Evolutionary conservation across 2,797 vertebrate species (phyloP), one percentile per base, ranked within the genome.

Genomic region (Enteromius paludinosus): DNA sequence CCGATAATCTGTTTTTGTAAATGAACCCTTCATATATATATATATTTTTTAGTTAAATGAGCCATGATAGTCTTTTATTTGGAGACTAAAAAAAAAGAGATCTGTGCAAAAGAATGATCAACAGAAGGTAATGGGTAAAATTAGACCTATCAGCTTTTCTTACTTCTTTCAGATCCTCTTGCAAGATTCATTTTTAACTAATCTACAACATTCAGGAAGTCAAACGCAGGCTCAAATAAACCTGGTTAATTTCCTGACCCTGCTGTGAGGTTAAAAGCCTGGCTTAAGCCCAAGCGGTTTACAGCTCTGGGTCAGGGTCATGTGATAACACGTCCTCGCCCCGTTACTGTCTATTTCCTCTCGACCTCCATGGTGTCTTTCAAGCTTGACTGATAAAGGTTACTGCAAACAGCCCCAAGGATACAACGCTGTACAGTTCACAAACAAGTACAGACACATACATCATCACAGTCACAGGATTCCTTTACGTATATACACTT

Each of bases 361-460:
- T 25, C n/a, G 25, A 80, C 54, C 79, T 62, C 41, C 5, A 12
- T 18, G 28, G 38, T 38, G 54, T 72, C 79, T 78, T 78, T 69
- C 28, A 70, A 65, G 73, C 28, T n/a, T 69, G 62, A 61, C 72
- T 77, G 47, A 76, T 47, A 54, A 61, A 77, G 35, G 43, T 38
- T 33, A 25, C 17, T 12, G 30, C 43, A 41, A 77, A 80, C 54
- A 47, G 68, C 54, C 45, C 17, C 14, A 35, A 79, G 64, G 64
- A 54, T 52, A 54, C 1, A 41, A 54, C 28, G n/a, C 43, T 25
- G 33, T 65, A 38, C 64, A 49, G 18, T 35, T 61, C 70, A 35
- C 71, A 38, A 65, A 68, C 59, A 49, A 64, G 77, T 54, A 38
- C 33, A 28, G 30, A 35, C 64, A 54, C 47, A 18, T 38, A 56